Base-by-base conservation (phyloP, 2,113 vertebrate species). In the Origma solitaria region DNA sequence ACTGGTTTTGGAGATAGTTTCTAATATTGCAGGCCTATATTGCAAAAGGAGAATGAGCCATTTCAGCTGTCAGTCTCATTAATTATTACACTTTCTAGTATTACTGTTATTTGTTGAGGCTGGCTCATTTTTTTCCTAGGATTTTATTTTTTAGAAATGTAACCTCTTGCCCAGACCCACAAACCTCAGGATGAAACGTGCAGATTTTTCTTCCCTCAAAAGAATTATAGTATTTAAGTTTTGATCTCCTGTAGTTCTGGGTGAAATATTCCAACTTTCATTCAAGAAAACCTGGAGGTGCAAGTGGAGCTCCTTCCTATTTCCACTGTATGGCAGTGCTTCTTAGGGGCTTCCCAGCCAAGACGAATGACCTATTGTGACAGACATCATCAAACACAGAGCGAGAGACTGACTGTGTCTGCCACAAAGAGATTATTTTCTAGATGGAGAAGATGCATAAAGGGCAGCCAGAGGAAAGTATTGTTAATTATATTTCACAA, bases 31-130 rank as follows among this genome's bases (percentile, higher is more conserved):
- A 91, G 90, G 25, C 95, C 93, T 94, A 30, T 76, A 95, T 28
- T 96, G 85, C 47, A 86, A 79, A 83, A 73, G 93, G 82, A 30
- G 42, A 89, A 79, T 18, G 45, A 79, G 25, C 58, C 66, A 69
- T 91, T 87, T 94, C 70, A 76, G 45, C 73, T 87, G 89, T 89
- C 93, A 92, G 58, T 65, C 57, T 80, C 82, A 80, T 82, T 96
- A 89, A 76, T 90, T 92, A 91, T 92, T 82, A 66, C 90, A 85
- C 75, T 90, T 94, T 86, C 91, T 94, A 57, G n/a, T 78, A 69
- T 94, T 94, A 90, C 78, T 82, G 40, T 68, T 90, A 86, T 90
- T 95, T 90, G 87, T 91, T 85, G 75, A 91, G 86, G 64, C 25
- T 31, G 62, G 35, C 42, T 42, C n/a, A 72, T 86, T 33, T 88